phyloP scores from a whole-genome alignment of 2,113 vertebrate genomes.

The Mastomys coucha region DNA sequence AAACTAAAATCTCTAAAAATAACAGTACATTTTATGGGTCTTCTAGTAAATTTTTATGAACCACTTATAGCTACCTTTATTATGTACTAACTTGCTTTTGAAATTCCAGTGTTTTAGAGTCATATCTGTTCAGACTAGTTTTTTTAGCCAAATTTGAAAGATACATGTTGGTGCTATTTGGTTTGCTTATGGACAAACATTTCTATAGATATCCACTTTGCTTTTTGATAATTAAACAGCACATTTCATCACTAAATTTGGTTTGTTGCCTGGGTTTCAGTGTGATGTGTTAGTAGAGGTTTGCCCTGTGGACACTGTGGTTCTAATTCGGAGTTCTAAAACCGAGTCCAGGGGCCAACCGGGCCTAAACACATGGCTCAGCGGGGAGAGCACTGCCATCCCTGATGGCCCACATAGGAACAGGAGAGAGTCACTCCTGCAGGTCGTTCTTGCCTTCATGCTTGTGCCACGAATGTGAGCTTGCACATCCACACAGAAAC shows the following conservation, averaged over 20 bases:
- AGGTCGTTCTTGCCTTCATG: neutral
- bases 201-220: slow-evolving; percentile 1
- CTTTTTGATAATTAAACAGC: slow-evolving; percentile 35
- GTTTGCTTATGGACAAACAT: slow-evolving; percentile 6
- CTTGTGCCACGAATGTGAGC: too few relatives aligned
- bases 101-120: neutral
- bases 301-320: slow-evolving; percentile 50
- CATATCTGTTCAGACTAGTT: slow-evolving; percentile 30
- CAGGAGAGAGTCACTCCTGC: neutral
- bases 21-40: neutral
- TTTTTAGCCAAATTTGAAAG: slow-evolving; percentile 47
- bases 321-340: slow-evolving; percentile 51
- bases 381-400: neutral
- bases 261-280: slow-evolving; percentile 20
- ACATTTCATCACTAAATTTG: slow-evolving; percentile 34
- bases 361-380: neutral
- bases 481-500: neutral
- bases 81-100: neutral
- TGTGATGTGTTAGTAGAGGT: slow-evolving; percentile 19
- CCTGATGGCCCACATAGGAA: neutral
- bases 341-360: neutral
- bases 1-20: slow-evolving; percentile 40
- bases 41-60: slow-evolving; percentile 42
- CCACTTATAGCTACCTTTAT: neutral
- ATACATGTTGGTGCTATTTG: neutral